Evolutionary conservation across 2,113 vertebrate species (phyloP), one percentile per base, ranked within the genome.

Genomic region (Pollachius pollachius): DNA sequence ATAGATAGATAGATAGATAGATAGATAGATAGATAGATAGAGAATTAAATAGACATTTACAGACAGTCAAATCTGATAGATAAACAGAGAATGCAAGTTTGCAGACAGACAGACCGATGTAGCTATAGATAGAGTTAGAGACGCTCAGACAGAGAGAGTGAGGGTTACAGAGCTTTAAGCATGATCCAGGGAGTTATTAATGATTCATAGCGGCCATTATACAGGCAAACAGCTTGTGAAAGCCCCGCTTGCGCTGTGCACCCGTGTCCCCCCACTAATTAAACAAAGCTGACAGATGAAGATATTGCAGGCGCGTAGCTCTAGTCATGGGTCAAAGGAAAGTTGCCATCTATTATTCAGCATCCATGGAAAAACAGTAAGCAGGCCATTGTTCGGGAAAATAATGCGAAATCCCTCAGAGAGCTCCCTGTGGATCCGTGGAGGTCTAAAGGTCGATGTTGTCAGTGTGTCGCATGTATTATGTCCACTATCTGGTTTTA

Each of bases 231-330:
- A 64, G 68, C 74, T 78, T 34, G 27, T 79, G 69, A 81, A 77
- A 84, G 81, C 30, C 27, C 59, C n/a, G 67, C 67, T 67, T 78
- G 68, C 65, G 68, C 54, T 70, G 37, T n/a, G 65, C 18, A 52
- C 18, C 48, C 27, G 9, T n/a, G 48, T 65, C 64, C 48, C 71
- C 64, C 82, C 63, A 1, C 82, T 84, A 85, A 88, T 90, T 86
- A 91, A 89, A 65, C 75, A 71, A 81, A 13, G 76, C 62, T 83
- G 85, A 89, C 79, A 83, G 83, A 84, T 81, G 69, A 83, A 77
- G 78, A 78, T 58, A 69, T 83, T 82, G 65, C 69, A 69, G 54
- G 73, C 69, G 81, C 72, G 77, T 68, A n/a, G n/a, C 23, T 69
- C 5, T 64, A 63, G 85, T 78, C 82, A 74, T 62, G 81, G 88